These are phyloP conservation scores for Bos indicus DNA, from an alignment of 2,113 vertebrate species.

Conservation along the genomic window DNA sequence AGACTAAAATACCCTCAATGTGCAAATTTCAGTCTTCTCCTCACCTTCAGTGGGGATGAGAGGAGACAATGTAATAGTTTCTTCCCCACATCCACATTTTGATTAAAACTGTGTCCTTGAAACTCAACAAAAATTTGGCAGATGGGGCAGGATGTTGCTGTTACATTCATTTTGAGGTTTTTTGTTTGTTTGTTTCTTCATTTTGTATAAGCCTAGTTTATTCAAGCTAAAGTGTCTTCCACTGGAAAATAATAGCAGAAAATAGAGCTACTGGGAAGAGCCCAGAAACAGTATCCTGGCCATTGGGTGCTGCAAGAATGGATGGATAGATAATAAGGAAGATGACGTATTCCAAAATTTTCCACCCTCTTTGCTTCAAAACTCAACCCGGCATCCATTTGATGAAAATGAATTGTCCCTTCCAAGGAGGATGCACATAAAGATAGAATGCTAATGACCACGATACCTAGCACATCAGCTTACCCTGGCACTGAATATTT, in stretches of 20 bases:
- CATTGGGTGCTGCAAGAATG: background rate
- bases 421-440: background rate
- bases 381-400: background rate
- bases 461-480: background rate
- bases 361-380: background rate
- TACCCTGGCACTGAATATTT: background rate
- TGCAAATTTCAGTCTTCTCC: background rate
- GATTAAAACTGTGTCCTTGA: background rate
- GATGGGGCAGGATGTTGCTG: background rate
- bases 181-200: background rate
- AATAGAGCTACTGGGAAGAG: background rate
- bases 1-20: background rate
- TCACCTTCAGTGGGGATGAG: background rate
- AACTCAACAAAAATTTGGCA: background rate
- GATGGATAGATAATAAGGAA: background rate
- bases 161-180: background rate
- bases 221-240: background rate
- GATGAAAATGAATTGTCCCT: background rate
- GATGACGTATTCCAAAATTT: background rate
- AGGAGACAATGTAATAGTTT: background rate
- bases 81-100: background rate
- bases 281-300: background rate
- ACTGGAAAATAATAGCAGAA: background rate
- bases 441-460: background rate
- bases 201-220: background rate